These are phyloP conservation scores for Oreochromis niloticus DNA, from an alignment of 2,113 vertebrate species.

Conservation along the genomic window DNA sequence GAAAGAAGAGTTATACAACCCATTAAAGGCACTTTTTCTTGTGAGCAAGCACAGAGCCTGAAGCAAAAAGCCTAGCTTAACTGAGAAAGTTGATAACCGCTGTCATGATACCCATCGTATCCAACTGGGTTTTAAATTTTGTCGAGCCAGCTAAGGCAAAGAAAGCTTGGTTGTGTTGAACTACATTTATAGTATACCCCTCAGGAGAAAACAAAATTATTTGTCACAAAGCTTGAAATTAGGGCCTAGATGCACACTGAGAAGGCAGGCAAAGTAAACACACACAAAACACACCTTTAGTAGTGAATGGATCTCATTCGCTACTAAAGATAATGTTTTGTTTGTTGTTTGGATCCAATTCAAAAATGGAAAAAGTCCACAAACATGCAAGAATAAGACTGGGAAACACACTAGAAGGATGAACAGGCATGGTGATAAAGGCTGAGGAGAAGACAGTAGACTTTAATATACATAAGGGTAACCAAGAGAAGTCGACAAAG, in stretches of 20 bases:
- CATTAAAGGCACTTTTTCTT: not conserved
- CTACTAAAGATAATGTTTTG: not conserved
- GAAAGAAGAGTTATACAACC: not conserved
- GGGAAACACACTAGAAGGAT: not conserved
- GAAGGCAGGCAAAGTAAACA: not conserved
- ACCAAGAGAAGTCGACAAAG: not conserved
- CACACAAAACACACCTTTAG: not conserved
- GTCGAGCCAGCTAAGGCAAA: not conserved
- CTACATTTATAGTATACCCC: not conserved
- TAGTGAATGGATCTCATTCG: rapidly evolving
- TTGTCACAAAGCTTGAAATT: not conserved
- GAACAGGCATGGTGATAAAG: not conserved
- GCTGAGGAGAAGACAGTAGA: not conserved
- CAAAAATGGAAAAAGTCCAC: not conserved
- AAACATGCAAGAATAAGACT: not conserved
- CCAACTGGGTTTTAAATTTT: not conserved
- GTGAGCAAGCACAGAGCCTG: not conserved
- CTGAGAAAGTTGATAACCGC: not conserved
- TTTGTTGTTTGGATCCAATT: not conserved
- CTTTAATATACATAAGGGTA: not conserved
- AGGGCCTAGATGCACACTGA: not conserved
- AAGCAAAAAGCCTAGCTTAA: not conserved
- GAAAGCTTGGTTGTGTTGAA: not conserved
- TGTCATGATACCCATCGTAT: not conserved
- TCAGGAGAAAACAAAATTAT: not conserved